A percentile compares a stretch with the other conserved stretches of the same genome.
These are phyloP conservation scores for Acholoe squamosa DNA, from an alignment of 2,888 invertebrate genomes.

Conservation along the genomic window DNA sequence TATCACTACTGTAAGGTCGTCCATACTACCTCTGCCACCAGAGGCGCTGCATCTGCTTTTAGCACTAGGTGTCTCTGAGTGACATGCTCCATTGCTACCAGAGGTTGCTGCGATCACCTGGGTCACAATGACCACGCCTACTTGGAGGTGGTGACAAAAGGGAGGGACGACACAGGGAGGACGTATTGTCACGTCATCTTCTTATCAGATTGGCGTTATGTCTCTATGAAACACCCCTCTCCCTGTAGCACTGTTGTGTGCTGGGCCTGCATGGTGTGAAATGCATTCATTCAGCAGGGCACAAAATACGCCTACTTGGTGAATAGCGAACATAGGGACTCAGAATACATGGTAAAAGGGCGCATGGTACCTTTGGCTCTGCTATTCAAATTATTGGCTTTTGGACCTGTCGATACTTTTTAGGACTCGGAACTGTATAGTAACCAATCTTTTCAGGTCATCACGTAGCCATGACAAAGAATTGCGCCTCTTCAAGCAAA, in stretches of 20 bases:
- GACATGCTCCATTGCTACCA: background rate
- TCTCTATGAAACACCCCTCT: slow-evolving; percentile 4
- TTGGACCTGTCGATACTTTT: too few relatives aligned
- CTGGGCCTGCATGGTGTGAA: too few relatives aligned
- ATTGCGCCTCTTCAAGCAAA: too few relatives aligned
- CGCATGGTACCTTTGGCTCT: too few relatives aligned
- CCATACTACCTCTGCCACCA: background rate
- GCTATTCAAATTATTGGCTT: too few relatives aligned
- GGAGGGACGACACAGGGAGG: background rate
- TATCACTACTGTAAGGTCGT: background rate
- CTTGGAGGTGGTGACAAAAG: background rate
- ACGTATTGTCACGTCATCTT: background rate
- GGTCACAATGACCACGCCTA: background rate
- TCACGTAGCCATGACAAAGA: too few relatives aligned
- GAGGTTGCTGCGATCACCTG: background rate
- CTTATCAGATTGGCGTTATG: slow-evolving; percentile 12
- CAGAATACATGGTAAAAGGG: too few relatives aligned
- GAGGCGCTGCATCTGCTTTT: background rate
- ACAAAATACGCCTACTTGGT: too few relatives aligned
- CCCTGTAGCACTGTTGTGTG: background rate
- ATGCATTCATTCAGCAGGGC: too few relatives aligned
- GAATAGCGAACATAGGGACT: too few relatives aligned
- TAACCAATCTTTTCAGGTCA: too few relatives aligned
- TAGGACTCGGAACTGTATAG: too few relatives aligned
- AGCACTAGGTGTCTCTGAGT: background rate